phyloP scores from a whole-genome alignment of 2,113 vertebrate genomes.

The Podarcis cretensis region DNA sequence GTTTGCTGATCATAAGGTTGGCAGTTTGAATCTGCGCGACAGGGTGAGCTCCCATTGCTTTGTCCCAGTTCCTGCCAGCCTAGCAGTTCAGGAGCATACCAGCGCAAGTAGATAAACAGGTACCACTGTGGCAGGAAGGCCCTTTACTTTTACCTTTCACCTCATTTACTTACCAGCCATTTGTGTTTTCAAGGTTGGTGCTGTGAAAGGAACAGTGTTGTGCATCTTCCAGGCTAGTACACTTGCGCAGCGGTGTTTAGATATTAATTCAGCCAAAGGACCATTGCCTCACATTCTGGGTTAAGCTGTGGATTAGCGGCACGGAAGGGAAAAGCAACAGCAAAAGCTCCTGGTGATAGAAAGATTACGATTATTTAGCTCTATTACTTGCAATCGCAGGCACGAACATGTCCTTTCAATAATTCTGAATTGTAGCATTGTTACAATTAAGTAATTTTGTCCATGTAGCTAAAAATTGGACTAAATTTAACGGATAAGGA shows the following conservation, averaged over 20 bases:
- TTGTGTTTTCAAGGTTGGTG: background rate
- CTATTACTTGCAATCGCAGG: conserved; percentile 69
- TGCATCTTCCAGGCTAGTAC: conserved; percentile 47
- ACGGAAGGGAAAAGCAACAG: conserved; percentile 47
- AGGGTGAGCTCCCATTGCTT: too few species aligned
- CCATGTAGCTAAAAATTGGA: conserved; percentile 62
- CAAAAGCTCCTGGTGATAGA: conserved; percentile 61
- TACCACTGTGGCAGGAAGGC: too few species aligned
- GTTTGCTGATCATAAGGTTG: too few species aligned
- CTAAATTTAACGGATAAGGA: conserved; percentile 54
- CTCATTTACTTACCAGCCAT: background rate
- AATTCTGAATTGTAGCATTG: conserved; percentile 63
- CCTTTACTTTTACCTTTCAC: too few species aligned
- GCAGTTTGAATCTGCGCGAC: too few species aligned
- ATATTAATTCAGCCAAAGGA: conserved; percentile 78
- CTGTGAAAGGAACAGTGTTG: background rate
- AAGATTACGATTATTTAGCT: conserved; percentile 71
- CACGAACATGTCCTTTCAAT: conserved; percentile 65
- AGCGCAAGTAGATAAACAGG: too few species aligned
- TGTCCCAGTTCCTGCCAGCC: too few species aligned
- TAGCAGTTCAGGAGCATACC: too few species aligned
- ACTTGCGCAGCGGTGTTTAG: conserved; percentile 51
- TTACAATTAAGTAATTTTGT: conserved; percentile 75
- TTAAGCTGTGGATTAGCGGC: conserved; percentile 79
- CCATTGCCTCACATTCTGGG: conserved; percentile 72